Percentiles rank a stretch among this genome's conserved stretches.
phyloP scores from a whole-genome alignment of 2,113 vertebrate genomes.

The Terrapene triunguis region DNA sequence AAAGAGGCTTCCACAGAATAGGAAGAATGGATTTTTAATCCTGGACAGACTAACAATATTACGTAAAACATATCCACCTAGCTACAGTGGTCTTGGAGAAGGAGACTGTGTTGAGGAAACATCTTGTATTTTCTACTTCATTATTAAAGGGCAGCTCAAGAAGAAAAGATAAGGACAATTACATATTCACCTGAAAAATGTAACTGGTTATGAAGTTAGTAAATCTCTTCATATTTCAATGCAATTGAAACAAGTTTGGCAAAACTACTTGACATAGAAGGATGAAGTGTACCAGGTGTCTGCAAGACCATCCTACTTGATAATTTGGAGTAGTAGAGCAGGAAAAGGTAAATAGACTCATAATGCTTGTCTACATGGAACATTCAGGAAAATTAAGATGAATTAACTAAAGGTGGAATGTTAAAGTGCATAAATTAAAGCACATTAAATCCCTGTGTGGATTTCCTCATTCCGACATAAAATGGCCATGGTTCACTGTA shows the following conservation, averaged over 20 bases:
- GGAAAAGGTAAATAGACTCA: constrained; percentile 57
- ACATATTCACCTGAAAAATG: no score
- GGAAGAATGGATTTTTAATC: no score
- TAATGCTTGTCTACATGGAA: neutral
- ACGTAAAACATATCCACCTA: no score
- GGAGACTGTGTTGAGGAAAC: neutral
- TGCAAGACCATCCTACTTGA: constrained; percentile 51
- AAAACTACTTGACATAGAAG: constrained; percentile 36
- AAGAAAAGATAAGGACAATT: neutral
- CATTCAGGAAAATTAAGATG: constrained; percentile 31
- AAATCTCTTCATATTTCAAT: neutral
- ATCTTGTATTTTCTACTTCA: neutral
- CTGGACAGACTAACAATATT: no score
- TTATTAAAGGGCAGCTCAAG: neutral
- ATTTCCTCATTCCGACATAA: no score
- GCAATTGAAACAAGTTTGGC: constrained; percentile 6
- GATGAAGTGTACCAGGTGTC: constrained; percentile 56
- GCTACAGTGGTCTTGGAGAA: no score
- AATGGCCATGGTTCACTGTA: no score
- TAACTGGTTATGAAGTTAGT: no score
- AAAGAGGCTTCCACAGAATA: neutral
- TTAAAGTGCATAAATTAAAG: no score
- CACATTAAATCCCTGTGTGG: no score
- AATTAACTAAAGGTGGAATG: no score
- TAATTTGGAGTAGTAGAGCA: constrained; percentile 32